These are phyloP conservation scores for Cherax quadricarinatus DNA, from an alignment of 1,140 invertebrate genomes.

Conservation along the genomic window DNA sequence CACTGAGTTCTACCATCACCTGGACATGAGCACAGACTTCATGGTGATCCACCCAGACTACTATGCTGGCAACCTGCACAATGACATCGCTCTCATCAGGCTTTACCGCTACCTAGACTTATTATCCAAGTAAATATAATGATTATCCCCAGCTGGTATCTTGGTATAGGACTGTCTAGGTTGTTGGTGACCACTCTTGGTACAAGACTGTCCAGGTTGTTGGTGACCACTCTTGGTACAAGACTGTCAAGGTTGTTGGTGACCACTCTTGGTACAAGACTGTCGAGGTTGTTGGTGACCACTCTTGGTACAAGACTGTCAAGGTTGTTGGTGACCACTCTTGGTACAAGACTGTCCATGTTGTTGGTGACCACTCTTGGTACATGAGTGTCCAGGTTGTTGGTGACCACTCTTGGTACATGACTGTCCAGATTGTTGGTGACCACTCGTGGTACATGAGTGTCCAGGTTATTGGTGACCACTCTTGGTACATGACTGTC, in stretches of 20 bases:
- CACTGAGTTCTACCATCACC: slow-evolving; percentile 94
- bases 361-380: no score
- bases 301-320: no score
- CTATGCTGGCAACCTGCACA: slow-evolving; percentile 92
- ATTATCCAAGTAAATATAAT: slow-evolving; percentile 78
- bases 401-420: no score
- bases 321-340: no score
- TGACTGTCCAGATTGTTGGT: no score
- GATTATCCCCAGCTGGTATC: not conserved
- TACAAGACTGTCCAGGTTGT: not conserved
- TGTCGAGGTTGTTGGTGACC: no score
- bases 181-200: not conserved
- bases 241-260: not conserved
- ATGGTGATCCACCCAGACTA: slow-evolving; percentile 94
- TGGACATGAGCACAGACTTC: slow-evolving; percentile 88
- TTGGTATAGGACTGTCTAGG: not conserved
- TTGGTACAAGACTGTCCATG: no score
- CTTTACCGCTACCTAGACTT: slow-evolving; percentile 89
- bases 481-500: no score
- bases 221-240: not conserved
- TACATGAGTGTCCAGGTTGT: no score
- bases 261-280: no score
- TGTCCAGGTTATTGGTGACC: no score
- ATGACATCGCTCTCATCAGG: slow-evolving; percentile 90
- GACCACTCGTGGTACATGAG: no score